Evolutionary conservation across 2,888 invertebrate species (phyloP), one percentile per base, ranked within the genome.

Genomic region (Dasypogon diadema): DNA sequence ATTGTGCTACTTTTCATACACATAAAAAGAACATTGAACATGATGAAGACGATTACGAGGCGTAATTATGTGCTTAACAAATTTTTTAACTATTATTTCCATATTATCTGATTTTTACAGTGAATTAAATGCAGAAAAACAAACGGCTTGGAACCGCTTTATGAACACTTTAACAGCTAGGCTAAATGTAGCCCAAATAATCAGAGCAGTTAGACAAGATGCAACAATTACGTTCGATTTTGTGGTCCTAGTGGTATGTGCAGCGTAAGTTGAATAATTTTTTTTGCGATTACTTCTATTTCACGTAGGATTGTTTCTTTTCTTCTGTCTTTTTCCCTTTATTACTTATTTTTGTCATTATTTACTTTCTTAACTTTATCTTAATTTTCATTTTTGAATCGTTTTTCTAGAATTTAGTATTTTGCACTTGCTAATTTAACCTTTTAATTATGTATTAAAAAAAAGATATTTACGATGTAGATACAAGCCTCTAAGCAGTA

Each of bases 151-250:
- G 91, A 87, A 88, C 37, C 87, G 88, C 3, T 92, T 92, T 81
- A 88, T 92, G 68, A 88, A 90, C 56, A 90, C 92, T 0, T 90
- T 92, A 1, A 88, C 90, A 16, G 89, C 91, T 1, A 87, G 92
- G 48, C 85, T 91, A n/a, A 91, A 92, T 78, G 89, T 92, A 0
- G 91, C 91, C 0, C 91, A 92, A 85, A 91, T 93, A 0, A 89
- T 93, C 0, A 89, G 91, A 80, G 89, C 89, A 77, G 91, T 93
- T 0, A 88, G 88, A 79, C 85, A 88, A n/a, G 90, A 91, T 81
- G 92, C 93, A 1, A 84, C 88, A 0, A 87, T 94, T 22, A 93
- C 93, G 0, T 94, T 94, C 84, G 93, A 94, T 85, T 94, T 91
- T 85, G 83, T 93, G 70, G 88, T 92, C 81, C 87, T 93, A 18